Evolutionary conservation across 2,888 invertebrate species (phyloP), one percentile per base, ranked within the genome.

Genomic region (Coelogynopora nodosa): DNA sequence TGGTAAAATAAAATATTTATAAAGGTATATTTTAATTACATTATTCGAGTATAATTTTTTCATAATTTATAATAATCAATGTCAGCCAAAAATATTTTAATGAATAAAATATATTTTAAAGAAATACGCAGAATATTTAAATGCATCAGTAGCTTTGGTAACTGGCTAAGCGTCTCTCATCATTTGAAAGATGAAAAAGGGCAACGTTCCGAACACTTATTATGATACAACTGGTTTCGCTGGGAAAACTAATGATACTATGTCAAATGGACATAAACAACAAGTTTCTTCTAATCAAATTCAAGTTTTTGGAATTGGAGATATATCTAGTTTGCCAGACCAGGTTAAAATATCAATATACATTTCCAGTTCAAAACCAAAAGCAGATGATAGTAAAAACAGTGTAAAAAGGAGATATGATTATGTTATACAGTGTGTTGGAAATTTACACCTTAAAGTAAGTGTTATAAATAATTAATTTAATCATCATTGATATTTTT

Each of bases 381-480:
- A 74, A 74, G 74, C 23, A n/a, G 74, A 74, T 74, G 74, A 74
- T 23, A 74, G 74, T 74, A 74, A 74, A 74, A 74, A 74, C 23
- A 74, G 74, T 74, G 74, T 74, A 23, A 74, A 74, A 74, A 74
- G 74, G 27, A 74, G 74, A 74, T 74, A 74, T 74, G 74, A 74
- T 74, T 74, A 74, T 74, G 74, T 74, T 10, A 74, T 74, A 13
- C 74, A 74, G 27, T 74, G 74, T 26, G 23, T 74, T 74, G 5
- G 74, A 13, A 74, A 74, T 74, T 23, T 13, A 26, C 74, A 74
- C 23, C 23, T 74, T 2, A 74, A 74, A 74, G 74, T 74, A 74
- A 74, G 49, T 49, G 49, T 10, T n/a, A n/a, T n/a, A n/a, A n/a
- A n/a, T n/a, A n/a, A n/a, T n/a, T n/a, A n/a, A n/a, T n/a, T n/a